Base-by-base conservation (phyloP, 1,140 invertebrate genomes). In the Paramacrobiotus metropolitanus region DNA sequence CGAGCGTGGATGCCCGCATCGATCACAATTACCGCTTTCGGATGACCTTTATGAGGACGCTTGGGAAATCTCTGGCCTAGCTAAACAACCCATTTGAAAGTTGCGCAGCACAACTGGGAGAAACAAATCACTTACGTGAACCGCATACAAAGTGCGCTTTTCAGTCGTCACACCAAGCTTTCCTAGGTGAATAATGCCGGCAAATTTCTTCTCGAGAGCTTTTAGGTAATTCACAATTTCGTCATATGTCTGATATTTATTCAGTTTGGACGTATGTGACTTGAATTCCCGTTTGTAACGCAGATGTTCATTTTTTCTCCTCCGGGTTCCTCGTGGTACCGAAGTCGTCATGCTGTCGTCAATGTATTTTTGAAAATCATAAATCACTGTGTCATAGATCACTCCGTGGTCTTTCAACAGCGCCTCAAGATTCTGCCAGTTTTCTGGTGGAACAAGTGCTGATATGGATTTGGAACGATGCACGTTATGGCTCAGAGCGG, bases 1-100 rank as follows among this genome's bases (percentile, higher is more conserved):
- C 67, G 29, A 0, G 67, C 67, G 44, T 68, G 67, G 40, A 64
- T 69, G n/a, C 59, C 60, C 9, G 31, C 64, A 59, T 68, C 67
- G 21, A 68, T 62, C 24, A 63, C 31, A n/a, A 62, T 48, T 21
- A 62, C 44, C 9, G 61, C 28, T 18, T 62, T 62, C 34, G 34
- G 34, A n/a, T n/a, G 34, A n/a, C 9, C 34, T 9, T 40, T n/a
- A n/a, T n/a, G n/a, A n/a, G n/a, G n/a, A n/a, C n/a, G n/a, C n/a
- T n/a, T n/a, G n/a, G n/a, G n/a, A n/a, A n/a, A n/a, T n/a, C n/a
- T n/a, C n/a, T n/a, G n/a, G n/a, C n/a, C n/a, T n/a, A n/a, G n/a
- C n/a, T n/a, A n/a, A n/a, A n/a, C n/a, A n/a, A n/a, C n/a, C n/a
- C n/a, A n/a, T n/a, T n/a, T n/a, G n/a, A n/a, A n/a, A n/a, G n/a